Percentiles rank a stretch among this genome's conserved stretches.
Conservation (phyloP, 2,797 vertebrate genomes). For the Enteromius anoplus region DNA sequence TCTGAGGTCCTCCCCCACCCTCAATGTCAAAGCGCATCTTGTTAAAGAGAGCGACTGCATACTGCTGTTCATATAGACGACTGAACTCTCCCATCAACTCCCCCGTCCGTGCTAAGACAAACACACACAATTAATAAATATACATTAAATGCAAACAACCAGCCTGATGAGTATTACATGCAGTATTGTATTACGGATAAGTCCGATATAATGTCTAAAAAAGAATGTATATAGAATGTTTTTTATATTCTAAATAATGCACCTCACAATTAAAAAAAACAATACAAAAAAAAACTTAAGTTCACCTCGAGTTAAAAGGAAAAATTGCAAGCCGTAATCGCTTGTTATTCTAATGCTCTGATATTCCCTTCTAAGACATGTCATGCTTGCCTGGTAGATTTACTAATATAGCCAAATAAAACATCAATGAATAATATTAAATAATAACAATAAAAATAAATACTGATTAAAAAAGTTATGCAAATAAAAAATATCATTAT, state of each 20-base stretch:
- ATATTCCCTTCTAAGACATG: background rate
- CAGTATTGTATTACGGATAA: background rate
- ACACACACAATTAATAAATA: background rate
- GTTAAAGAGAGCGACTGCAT: conserved; percentile 89
- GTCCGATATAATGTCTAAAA: background rate
- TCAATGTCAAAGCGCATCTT: conserved; percentile 91
- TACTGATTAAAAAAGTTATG: background rate
- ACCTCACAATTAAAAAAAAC: too few relatives aligned
- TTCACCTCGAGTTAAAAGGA: background rate
- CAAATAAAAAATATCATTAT: background rate
- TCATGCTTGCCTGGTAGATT: background rate
- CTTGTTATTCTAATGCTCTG: background rate
- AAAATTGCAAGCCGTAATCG: background rate
- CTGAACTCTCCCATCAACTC: conserved; percentile 84
- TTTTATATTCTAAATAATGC: background rate
- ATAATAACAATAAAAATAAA: background rate
- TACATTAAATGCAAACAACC: background rate
- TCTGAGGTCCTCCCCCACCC: conserved; percentile 82
- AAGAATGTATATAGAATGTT: background rate
- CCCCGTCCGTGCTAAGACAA: conserved; percentile 77
- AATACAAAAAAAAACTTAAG: background rate
- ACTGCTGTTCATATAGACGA: conserved; percentile 85
- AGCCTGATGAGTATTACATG: background rate
- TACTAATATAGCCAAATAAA: background rate
- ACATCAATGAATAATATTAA: background rate